A percentile compares a stretch with the other conserved stretches of the same genome.
Conservation (phyloP, 2,888 invertebrate species). For the Abrostola triplasia region DNA sequence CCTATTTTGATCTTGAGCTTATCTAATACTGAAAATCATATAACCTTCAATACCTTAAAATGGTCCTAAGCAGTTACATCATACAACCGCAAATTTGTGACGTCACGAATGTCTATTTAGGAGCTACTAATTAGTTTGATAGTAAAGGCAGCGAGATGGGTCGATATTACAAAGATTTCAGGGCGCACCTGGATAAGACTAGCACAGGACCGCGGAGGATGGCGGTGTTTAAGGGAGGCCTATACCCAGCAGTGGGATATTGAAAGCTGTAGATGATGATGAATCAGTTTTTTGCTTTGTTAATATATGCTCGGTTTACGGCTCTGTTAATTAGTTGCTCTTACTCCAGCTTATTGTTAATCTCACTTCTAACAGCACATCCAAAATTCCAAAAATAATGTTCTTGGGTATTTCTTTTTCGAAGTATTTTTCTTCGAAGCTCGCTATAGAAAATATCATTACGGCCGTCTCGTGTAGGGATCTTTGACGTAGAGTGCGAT, state of each 20-base stretch:
- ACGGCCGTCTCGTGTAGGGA: constrained; percentile 18
- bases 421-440: not conserved
- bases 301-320: not conserved
- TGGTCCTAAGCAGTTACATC: too few relatives aligned
- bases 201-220: too few relatives aligned
- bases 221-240: too few relatives aligned
- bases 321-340: not conserved
- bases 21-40: too few relatives aligned
- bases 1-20: too few relatives aligned
- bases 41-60: too few relatives aligned
- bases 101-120: not conserved
- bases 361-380: not conserved
- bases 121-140: not conserved
- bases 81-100: not conserved
- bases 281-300: too few relatives aligned
- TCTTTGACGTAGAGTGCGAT: constrained; percentile 36
- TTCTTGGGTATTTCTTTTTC: not conserved
- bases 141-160: too few relatives aligned
- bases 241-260: too few relatives aligned
- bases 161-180: too few relatives aligned
- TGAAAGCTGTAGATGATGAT: too few relatives aligned
- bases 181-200: too few relatives aligned
- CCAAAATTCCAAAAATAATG: not conserved
- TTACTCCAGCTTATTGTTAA: not conserved
- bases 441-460: constrained; percentile 28